Base-by-base conservation (phyloP, 2,113 vertebrate species). In the Rhinopomastus cyanomelas region DNA sequence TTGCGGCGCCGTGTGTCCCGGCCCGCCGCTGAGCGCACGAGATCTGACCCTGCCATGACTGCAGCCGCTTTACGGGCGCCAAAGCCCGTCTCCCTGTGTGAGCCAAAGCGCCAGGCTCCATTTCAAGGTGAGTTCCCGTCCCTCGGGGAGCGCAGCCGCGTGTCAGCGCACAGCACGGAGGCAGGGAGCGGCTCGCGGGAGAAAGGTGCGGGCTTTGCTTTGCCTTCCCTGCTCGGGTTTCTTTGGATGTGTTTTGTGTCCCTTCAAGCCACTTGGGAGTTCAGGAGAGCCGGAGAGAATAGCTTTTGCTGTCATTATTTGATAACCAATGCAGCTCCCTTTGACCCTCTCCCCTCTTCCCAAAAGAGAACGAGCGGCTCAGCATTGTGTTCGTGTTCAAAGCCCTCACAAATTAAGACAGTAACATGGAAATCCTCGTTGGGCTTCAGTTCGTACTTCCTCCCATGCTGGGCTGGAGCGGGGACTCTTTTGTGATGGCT, bases 311-410 rank as follows among this genome's bases (percentile, higher is more conserved):
- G 92, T 96, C 95, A 96, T 96, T 96, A 96, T 95, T 95, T 96
- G 95, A 96, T 96, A 95, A 96, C 92, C 94, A 95, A 94, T 95
- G 91, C 95, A 95, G 92, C 87, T 96, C 80, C 87, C 93, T 95
- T 96, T 96, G 95, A 96, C 95, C 95, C 95, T 95, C 91, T 95
- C 89, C 89, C 87, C 91, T 95, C 93, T 93, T 95, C 95, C 95
- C 87, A 55, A 93, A 95, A 95, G 95, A 96, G 95, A 96, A 95
- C 95, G 94, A 90, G 90, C 85, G 68, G 95, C 93, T 95, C 92
- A 93, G 90, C 95, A 96, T 96, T 96, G 95, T 96, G 95, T 94
- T 95, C 95, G 95, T 96, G 95, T 96, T 95, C 95, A 96, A 96
- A 96, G 95, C 91, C 93, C 85, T 94, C 94, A 94, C 94, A 96